Percentiles rank a stretch among this genome's conserved stretches.
Evolutionary conservation across 2,888 invertebrate species (phyloP).

Genomic region (Phyllotreta cruciferae): DNA sequence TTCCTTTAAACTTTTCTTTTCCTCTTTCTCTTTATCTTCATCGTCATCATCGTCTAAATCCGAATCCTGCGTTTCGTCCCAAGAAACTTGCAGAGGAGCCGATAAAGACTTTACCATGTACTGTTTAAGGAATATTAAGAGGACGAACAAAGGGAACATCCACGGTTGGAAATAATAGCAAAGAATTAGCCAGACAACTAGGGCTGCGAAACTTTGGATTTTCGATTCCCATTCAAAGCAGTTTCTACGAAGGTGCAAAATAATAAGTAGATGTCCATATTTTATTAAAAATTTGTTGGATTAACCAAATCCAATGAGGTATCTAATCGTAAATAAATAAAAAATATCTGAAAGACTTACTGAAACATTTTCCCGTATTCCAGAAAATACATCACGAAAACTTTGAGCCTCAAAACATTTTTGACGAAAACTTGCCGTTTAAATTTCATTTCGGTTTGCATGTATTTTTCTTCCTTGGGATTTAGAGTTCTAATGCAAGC

Average conservation of each 20-base stretch:
- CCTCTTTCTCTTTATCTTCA: slow-evolving; percentile 85
- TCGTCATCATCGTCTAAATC: slow-evolving; percentile 84
- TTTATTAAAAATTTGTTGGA: no score
- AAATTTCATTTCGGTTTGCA: slow-evolving; percentile 94
- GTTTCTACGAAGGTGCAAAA: no score
- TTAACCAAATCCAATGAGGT: no score
- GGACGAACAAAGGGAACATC: slow-evolving; percentile 86
- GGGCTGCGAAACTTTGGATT: slow-evolving; percentile 80
- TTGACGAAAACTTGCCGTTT: slow-evolving; percentile 93
- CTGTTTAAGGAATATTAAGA: slow-evolving; percentile 81
- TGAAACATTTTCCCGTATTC: slow-evolving; percentile 91
- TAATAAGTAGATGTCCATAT: no score
- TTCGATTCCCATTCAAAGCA: slow-evolving; percentile 98
- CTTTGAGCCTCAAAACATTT: slow-evolving; percentile 91
- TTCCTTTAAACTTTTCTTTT: slow-evolving; percentile 94
- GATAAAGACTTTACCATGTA: slow-evolving; percentile 66
- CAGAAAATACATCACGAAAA: slow-evolving; percentile 86
- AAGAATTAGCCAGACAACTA: slow-evolving; percentile 83
- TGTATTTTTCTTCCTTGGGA: slow-evolving; percentile 94
- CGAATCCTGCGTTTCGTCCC: slow-evolving; percentile 59
- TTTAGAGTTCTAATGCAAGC: slow-evolving; percentile 93
- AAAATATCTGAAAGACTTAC: no score
- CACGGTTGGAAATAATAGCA: slow-evolving; percentile 96
- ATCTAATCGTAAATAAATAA: no score
- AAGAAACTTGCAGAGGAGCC: slow-evolving; percentile 55